Evolutionary conservation across 2,888 invertebrate genomes (phyloP).

Genomic region (Lampropteryx suffumata): DNA sequence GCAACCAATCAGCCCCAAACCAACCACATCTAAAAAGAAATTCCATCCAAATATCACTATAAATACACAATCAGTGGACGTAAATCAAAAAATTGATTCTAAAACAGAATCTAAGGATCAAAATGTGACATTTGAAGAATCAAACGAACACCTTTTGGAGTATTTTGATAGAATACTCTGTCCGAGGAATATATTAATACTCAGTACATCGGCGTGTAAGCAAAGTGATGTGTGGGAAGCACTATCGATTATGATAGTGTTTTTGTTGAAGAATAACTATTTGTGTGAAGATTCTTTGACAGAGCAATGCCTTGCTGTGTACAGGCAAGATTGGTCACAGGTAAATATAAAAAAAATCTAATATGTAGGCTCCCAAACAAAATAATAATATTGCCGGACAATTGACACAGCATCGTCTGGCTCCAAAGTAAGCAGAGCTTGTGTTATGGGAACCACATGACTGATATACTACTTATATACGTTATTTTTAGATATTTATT

Average conservation of each 20-base stretch:
- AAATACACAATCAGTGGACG: conserved; percentile 5
- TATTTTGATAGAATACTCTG: conserved; percentile 69
- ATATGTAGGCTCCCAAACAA: no score
- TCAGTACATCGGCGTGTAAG: conserved; percentile 44
- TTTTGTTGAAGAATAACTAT: conserved; percentile 80
- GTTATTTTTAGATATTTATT: no score
- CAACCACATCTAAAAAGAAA: background rate
- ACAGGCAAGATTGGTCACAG: conserved; percentile 86
- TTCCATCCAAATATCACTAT: conserved; percentile 2
- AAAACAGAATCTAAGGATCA: background rate
- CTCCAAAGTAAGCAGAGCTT: no score
- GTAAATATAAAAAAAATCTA: conserved; percentile 50
- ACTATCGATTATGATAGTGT: conserved; percentile 66
- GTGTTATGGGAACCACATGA: no score
- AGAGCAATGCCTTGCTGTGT: conserved; percentile 86
- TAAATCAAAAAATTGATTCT: background rate
- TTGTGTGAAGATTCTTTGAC: conserved; percentile 84
- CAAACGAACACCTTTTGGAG: conserved; percentile 41
- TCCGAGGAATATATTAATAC: conserved; percentile 63
- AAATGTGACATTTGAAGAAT: conserved; percentile 23
- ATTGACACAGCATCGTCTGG: no score
- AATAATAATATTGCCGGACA: no score
- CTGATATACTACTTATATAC: no score
- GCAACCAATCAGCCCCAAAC: background rate
- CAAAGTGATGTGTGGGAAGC: conserved; percentile 62